These are phyloP conservation scores for Hirudinaria manillensis DNA, from an alignment of 2,888 invertebrate species.

Conservation along the genomic window DNA sequence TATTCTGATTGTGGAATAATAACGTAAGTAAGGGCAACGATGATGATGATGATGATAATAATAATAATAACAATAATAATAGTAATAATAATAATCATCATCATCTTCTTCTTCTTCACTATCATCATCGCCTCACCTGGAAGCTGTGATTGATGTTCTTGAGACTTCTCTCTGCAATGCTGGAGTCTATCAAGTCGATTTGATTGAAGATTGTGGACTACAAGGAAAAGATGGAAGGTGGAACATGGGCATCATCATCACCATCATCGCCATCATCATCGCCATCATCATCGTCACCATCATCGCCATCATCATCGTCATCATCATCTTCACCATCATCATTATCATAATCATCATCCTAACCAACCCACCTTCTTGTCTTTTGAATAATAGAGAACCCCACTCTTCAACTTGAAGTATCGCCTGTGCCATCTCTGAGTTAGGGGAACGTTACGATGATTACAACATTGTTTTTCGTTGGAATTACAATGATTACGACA, in stretches of 20 bases:
- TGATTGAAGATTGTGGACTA: constrained; percentile 84
- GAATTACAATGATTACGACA: no score
- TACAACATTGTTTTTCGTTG: no score
- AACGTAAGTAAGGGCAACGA: no score
- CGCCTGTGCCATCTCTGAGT: constrained; percentile 74
- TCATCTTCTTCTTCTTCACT: no score
- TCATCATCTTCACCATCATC: constrained; percentile 20
- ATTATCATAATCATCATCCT: neutral
- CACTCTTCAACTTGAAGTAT: constrained; percentile 75
- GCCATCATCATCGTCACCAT: constrained; percentile 23
- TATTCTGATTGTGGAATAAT: no score
- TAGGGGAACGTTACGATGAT: no score
- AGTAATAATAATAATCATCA: no score
- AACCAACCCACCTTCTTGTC: constrained; percentile 67
- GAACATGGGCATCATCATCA: constrained; percentile 20
- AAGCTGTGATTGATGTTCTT: constrained; percentile 82
- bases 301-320: constrained; percentile 23
- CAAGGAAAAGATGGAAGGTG: no score
- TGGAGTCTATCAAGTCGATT: constrained; percentile 75
- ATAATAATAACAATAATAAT: neutral
- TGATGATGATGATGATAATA: no score
- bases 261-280: constrained; percentile 26
- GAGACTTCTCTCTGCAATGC: constrained; percentile 78
- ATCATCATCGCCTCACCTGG: constrained; percentile 65
- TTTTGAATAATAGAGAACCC: constrained; percentile 79